phyloP scores from a whole-genome alignment of 2,888 invertebrate species.

The Scaptomyza caliginosa region DNA sequence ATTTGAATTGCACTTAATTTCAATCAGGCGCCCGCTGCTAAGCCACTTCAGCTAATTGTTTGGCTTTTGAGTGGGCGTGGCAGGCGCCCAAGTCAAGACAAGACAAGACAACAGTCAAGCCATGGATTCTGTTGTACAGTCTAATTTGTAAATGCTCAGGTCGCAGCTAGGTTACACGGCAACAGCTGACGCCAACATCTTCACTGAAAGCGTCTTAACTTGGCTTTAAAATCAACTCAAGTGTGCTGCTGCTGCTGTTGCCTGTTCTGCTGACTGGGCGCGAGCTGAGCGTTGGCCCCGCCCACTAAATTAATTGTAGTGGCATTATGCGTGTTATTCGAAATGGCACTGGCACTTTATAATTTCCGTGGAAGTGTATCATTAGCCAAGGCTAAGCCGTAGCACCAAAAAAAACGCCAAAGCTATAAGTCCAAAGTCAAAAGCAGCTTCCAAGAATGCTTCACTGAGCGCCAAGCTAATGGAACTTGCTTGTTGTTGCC shows the following conservation, averaged over 20 bases:
- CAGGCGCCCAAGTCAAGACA: constrained; percentile 5
- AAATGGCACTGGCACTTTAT: constrained; percentile 52
- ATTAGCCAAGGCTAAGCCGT: constrained; percentile 64
- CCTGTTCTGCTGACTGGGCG: not conserved
- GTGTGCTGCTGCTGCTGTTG: constrained; percentile 17
- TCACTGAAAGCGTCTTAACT: constrained; percentile 56
- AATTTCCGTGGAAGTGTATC: constrained; percentile 61
- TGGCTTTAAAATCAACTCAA: constrained; percentile 72
- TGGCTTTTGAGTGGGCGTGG: constrained; percentile 62
- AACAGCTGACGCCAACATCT: constrained; percentile 35
- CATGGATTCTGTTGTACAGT: constrained; percentile 18
- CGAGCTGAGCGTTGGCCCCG: not conserved
- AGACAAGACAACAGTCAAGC: not conserved
- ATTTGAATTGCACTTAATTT: constrained; percentile 77
- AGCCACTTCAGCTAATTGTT: constrained; percentile 76
- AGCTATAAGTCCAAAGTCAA: constrained; percentile 27
- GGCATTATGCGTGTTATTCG: constrained; percentile 43
- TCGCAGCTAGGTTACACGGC: constrained; percentile 55
- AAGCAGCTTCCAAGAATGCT: constrained; percentile 20
- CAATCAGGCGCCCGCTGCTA: constrained; percentile 76
- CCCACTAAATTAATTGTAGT: constrained; percentile 71
- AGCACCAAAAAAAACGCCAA: constrained; percentile 13
- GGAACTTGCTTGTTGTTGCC: constrained; percentile 66
- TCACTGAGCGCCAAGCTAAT: constrained; percentile 59
- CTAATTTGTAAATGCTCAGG: constrained; percentile 64